These are phyloP conservation scores for Nemoura dubitans DNA, from an alignment of 2,888 invertebrate species.

Conservation along the genomic window DNA sequence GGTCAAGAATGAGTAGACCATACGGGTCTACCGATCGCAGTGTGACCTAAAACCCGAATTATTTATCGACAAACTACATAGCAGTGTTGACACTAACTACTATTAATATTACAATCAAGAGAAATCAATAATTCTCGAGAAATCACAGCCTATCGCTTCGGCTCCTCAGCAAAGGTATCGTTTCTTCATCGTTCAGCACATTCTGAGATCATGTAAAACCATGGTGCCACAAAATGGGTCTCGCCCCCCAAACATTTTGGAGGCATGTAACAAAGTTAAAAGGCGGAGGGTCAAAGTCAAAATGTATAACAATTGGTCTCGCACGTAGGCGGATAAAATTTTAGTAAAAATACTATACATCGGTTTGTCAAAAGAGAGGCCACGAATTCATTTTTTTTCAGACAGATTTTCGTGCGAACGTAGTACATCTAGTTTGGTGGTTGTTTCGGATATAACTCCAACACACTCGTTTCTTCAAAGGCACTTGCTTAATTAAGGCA, in stretches of 20 bases:
- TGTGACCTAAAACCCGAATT: neutral
- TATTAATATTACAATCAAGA: constrained; percentile 14
- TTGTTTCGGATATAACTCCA: neutral
- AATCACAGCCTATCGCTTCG: constrained; percentile 16
- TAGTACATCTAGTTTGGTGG: neutral
- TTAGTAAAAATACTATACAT: neutral
- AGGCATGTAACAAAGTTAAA: no score
- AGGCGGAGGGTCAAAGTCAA: no score
- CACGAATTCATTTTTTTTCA: neutral
- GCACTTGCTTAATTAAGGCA: neutral
- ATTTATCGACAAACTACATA: neutral
- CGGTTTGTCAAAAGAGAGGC: neutral
- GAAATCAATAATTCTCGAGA: neutral
- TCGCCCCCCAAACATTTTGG: neutral
- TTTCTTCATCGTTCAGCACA: neutral
- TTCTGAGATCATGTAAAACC: neutral
- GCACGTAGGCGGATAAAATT: neutral
- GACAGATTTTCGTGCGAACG: neutral
- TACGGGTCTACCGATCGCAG: neutral
- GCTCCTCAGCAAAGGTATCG: neutral
- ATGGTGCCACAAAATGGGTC: neutral
- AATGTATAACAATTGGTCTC: no score
- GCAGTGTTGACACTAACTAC: neutral
- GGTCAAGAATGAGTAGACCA: neutral
- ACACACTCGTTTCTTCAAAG: neutral